Conservation (phyloP, 2,888 invertebrate genomes). For the Petrolisthes manimaculis region DNA sequence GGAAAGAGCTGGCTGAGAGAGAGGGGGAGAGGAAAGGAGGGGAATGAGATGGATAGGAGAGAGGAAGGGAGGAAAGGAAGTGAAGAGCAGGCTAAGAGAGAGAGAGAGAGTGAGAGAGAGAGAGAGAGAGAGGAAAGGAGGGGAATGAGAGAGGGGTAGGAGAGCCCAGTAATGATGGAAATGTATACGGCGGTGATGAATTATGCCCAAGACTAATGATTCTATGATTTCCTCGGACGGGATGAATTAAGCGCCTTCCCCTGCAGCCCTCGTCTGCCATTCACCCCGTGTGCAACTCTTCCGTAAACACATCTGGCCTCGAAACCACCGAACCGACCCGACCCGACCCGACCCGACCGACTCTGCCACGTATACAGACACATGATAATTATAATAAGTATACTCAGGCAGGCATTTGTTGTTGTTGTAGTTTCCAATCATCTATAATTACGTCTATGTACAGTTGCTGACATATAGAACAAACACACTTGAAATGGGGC, state of each 20-base stretch:
- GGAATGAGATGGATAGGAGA: background rate
- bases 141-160: background rate
- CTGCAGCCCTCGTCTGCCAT: constrained; percentile 25
- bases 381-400: too few relatives aligned
- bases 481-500: too few relatives aligned
- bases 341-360: too few relatives aligned
- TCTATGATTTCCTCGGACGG: constrained; percentile 45
- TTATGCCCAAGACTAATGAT: constrained; percentile 43
- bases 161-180: constrained; percentile 31
- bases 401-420: too few relatives aligned
- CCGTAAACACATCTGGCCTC: too few relatives aligned
- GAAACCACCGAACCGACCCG: too few relatives aligned
- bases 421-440: too few relatives aligned
- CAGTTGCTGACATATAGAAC: too few relatives aligned
- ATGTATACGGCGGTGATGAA: constrained; percentile 43
- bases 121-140: background rate
- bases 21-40: constrained; percentile 3
- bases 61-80: background rate
- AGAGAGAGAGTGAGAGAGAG: background rate
- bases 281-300: background rate
- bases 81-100: background rate
- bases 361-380: too few relatives aligned
- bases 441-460: too few relatives aligned
- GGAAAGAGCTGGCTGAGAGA: background rate
- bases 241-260: constrained; percentile 37